Conservation (phyloP, 2,797 vertebrate species). For the Sebastes itinus region DNA sequence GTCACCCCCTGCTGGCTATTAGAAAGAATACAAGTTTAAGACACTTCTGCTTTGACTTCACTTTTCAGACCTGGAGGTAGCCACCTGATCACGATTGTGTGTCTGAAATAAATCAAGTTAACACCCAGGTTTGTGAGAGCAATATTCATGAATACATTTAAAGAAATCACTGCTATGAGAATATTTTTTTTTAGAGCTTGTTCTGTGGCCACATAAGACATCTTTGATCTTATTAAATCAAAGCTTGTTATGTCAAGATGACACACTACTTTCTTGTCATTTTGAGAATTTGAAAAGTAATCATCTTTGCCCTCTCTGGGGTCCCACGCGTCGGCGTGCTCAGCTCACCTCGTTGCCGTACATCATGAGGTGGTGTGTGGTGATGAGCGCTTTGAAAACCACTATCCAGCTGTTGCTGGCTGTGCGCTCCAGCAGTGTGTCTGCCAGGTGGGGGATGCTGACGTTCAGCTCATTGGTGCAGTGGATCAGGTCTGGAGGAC, state of each 20-base stretch:
- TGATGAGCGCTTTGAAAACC: conserved; percentile 98
- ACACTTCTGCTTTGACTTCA: fast-evolving
- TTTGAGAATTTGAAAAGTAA: background rate
- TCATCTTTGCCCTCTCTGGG: background rate
- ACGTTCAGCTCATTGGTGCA: conserved; percentile 97
- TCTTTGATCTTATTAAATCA: background rate
- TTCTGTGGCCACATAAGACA: background rate
- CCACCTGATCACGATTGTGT: too few species aligned
- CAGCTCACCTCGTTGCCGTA: conserved; percentile 94
- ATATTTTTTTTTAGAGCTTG: background rate
- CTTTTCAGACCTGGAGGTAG: too few species aligned
- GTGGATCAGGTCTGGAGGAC: conserved; percentile 88
- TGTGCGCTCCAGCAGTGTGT: conserved; percentile 91
- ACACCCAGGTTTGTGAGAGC: background rate
- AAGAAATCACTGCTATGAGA: background rate
- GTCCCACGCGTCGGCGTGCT: background rate
- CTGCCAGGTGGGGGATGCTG: conserved; percentile 92
- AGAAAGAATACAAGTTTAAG: too few species aligned
- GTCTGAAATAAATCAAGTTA: background rate
- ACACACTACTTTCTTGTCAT: background rate
- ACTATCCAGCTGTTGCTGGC: conserved; percentile 96
- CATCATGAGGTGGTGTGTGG: conserved; percentile 98
- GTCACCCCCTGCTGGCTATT: too few species aligned
- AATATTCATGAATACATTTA: background rate
- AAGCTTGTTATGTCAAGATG: background rate